phyloP scores from a whole-genome alignment of 2,113 vertebrate genomes.

The Phalacrocorax aristotelis region DNA sequence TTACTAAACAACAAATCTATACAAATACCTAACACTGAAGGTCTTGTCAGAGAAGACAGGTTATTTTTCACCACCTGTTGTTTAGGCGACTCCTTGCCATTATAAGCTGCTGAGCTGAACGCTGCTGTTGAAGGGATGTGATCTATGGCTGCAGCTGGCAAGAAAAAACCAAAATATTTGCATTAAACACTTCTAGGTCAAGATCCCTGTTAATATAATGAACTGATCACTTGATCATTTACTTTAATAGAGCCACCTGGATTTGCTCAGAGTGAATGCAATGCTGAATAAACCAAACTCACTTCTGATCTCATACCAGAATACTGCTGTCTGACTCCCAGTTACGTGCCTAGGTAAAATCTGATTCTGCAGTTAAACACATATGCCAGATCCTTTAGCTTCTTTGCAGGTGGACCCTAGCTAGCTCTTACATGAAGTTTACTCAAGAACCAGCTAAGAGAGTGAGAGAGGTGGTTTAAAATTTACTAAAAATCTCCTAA shows the following conservation, averaged over 20 bases:
- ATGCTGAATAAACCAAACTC: background rate
- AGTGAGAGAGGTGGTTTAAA: background rate
- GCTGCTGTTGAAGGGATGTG: slow-evolving; percentile 50
- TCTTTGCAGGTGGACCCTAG: background rate
- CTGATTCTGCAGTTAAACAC: background rate
- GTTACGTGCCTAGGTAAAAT: background rate
- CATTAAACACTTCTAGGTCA: background rate
- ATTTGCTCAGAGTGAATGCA: background rate
- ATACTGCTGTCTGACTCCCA: background rate
- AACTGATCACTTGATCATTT: background rate
- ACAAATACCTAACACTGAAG: slow-evolving; percentile 78
- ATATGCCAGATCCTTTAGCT: background rate
- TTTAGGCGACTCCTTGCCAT: slow-evolving; percentile 79
- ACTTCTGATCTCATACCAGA: background rate
- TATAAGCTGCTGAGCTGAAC: slow-evolving; percentile 70
- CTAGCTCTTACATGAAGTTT: background rate
- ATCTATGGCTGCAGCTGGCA: slow-evolving; percentile 68
- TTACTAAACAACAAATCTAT: background rate
- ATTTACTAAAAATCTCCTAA: background rate
- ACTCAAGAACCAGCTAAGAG: background rate
- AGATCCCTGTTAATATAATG: background rate
- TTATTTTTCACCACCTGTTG: slow-evolving; percentile 74
- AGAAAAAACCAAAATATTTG: background rate
- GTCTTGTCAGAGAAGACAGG: slow-evolving; percentile 68
- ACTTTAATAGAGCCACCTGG: background rate